Conservation (phyloP, 1,140 invertebrate genomes). For the Uloborus diversus region DNA sequence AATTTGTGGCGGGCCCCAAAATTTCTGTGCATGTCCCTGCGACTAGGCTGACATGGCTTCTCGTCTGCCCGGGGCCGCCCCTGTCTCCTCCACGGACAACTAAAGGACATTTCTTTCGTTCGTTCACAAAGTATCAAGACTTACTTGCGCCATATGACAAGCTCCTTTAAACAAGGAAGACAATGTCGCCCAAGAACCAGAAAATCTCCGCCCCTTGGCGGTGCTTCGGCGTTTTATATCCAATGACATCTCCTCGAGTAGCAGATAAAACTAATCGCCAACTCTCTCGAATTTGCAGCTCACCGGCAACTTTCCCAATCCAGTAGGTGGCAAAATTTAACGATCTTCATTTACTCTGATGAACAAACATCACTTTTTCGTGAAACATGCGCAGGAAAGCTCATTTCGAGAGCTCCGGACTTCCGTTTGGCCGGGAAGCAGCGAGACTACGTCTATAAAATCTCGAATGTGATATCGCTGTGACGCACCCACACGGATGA, state of each 20-base stretch:
- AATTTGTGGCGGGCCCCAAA: no score
- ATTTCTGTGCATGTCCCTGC: no score
- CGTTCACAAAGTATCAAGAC: no score
- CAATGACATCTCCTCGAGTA: background rate
- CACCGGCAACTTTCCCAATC: background rate
- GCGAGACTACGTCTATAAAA: conserved; percentile 2
- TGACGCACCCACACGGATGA: background rate
- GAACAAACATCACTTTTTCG: background rate
- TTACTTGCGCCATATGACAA: background rate
- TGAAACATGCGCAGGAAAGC: background rate
- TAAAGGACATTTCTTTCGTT: no score
- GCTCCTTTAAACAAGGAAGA: conserved; percentile 19
- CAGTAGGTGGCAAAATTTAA: background rate
- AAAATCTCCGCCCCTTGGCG: conserved; percentile 21
- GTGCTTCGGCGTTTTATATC: background rate
- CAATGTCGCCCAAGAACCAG: conserved; percentile 29
- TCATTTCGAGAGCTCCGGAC: conserved; percentile 29
- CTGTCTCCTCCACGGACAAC: no score
- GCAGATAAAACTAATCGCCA: no score
- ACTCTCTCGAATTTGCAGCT: no score
- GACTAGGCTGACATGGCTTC: no score
- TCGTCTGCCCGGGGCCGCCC: no score
- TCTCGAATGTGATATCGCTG: background rate
- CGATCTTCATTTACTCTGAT: no score
- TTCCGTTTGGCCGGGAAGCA: conserved; percentile 37